Conservation (phyloP, 2,888 invertebrate species). For the Chloroclystis v-ata region DNA sequence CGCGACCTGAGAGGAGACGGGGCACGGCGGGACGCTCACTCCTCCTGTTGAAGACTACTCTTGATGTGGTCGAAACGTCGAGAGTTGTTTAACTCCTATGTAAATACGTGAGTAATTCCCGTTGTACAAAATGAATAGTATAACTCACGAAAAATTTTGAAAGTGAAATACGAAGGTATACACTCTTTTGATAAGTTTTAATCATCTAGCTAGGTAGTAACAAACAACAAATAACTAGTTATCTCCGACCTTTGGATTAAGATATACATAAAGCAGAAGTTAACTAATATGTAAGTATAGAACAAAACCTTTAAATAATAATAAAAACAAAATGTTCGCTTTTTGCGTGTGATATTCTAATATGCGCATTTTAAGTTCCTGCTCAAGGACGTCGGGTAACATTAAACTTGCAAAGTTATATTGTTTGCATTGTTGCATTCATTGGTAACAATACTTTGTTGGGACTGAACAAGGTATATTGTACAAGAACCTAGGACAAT, state of each 20-base stretch:
- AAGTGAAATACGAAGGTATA: no score
- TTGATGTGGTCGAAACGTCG: no score
- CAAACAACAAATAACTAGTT: background rate
- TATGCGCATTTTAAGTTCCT: slow-evolving; percentile 22
- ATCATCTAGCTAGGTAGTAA: background rate
- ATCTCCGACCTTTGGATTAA: background rate
- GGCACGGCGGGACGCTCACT: no score
- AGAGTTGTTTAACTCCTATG: no score
- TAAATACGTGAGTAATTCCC: no score
- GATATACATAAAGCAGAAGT: background rate
- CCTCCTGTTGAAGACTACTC: no score
- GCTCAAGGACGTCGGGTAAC: slow-evolving; percentile 9
- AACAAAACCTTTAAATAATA: background rate
- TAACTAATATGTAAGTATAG: background rate
- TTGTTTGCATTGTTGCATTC: background rate
- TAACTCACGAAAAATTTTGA: no score
- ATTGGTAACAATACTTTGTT: slow-evolving; percentile 3
- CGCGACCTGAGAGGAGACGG: no score
- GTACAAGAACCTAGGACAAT: background rate
- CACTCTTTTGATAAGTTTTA: no score
- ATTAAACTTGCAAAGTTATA: slow-evolving; percentile 15
- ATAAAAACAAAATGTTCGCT: slow-evolving; percentile 21
- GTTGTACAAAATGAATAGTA: no score
- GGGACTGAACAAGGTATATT: background rate
- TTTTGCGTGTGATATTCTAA: slow-evolving; percentile 20